Evolutionary conservation across 2,797 vertebrate species (phyloP).

Genomic region (Manis crassicaudata): DNA sequence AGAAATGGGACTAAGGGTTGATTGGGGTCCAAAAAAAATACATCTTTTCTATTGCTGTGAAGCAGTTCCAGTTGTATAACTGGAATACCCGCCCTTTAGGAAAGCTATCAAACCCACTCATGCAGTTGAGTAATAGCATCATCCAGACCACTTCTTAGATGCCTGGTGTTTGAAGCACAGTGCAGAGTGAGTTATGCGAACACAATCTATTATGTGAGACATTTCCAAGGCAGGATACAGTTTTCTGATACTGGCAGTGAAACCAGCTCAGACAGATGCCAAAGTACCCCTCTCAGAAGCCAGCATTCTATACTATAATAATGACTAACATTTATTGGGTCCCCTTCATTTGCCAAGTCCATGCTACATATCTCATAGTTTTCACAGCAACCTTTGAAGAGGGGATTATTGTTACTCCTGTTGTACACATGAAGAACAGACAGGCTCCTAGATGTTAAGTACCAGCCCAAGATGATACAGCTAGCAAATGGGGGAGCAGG

Average conservation of each 20-base stretch:
- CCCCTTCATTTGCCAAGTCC: conserved; percentile 1
- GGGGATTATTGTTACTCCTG: neutral
- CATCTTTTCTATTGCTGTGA: conserved; percentile 66
- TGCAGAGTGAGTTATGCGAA: neutral
- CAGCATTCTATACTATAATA: neutral
- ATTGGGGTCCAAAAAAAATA: conserved; percentile 64
- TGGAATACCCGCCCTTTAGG: conserved; percentile 65
- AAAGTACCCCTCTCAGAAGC: neutral
- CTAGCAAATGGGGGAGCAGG: neutral
- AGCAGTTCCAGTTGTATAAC: conserved; percentile 69
- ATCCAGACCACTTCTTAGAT: neutral
- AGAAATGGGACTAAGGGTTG: conserved; percentile 66
- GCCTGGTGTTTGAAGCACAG: conserved; percentile 31
- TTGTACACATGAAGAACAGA: neutral
- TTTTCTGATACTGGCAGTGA: conserved; percentile 23
- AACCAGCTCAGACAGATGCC: conserved; percentile 16
- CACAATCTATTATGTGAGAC: conserved; percentile 55
- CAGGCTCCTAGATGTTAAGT: neutral
- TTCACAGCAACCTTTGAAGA: neutral
- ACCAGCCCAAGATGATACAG: neutral
- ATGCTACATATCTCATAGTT: neutral
- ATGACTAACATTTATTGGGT: neutral
- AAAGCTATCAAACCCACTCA: conserved; percentile 77
- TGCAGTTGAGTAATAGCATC: conserved; percentile 63
- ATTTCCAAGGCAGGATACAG: conserved; percentile 53